A percentile compares a stretch with the other conserved stretches of the same genome.
Conservation (phyloP, 2,797 vertebrate species). For the Basileuterus tristriatus region DNA sequence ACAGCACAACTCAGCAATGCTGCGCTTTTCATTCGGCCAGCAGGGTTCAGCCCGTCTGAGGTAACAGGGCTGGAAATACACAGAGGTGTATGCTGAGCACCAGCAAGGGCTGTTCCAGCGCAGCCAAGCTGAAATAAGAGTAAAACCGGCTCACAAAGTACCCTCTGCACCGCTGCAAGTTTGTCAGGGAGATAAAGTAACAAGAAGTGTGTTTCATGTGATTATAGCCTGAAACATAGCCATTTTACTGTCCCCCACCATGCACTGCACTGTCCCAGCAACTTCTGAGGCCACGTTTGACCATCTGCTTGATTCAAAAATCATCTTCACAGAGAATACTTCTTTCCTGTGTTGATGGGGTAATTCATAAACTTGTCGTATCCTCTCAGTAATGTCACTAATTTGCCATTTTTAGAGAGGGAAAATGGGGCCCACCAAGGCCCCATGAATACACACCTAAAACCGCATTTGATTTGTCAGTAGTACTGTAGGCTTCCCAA, state of each 20-base stretch:
- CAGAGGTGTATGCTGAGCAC: not conserved
- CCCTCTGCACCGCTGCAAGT: accelerated
- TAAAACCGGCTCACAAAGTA: not conserved
- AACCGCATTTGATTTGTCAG: slow-evolving; percentile 17
- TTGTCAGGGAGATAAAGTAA: not conserved
- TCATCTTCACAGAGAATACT: not conserved
- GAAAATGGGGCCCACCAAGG: not conserved
- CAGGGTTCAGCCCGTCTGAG: not conserved
- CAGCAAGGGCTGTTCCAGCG: not conserved
- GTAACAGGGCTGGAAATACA: not conserved
- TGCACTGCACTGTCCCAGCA: not conserved
- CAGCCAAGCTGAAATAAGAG: not conserved
- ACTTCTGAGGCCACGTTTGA: not conserved
- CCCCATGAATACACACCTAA: not conserved
- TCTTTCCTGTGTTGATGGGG: not conserved
- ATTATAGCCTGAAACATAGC: not conserved
- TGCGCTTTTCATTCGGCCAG: not conserved
- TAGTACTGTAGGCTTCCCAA: not conserved
- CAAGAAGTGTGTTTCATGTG: not conserved
- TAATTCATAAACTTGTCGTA: not conserved
- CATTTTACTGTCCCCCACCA: not conserved
- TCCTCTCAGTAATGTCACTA: not conserved
- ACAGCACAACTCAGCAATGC: not conserved
- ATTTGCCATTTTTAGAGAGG: not conserved
- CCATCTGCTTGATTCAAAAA: not conserved